Evolutionary conservation across 2,113 vertebrate genomes (phyloP), one percentile per base, ranked within the genome.

Genomic region (Mormoops blainvillei): DNA sequence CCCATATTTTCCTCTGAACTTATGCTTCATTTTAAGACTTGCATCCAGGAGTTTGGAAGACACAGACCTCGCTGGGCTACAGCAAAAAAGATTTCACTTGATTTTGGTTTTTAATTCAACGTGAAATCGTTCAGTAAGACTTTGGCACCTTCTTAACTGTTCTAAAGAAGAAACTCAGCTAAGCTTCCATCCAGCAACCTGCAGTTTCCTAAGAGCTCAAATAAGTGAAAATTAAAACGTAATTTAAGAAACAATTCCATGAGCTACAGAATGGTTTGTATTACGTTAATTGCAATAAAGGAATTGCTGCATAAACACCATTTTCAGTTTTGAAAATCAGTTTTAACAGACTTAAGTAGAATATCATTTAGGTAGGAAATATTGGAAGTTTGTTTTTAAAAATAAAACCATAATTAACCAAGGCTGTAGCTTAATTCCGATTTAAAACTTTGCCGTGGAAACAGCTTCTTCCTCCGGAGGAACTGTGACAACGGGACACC

Each of bases 21-120:
- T 95, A 84, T 43, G 33, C 94, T 96, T 89, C 94, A 76, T 96
- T 94, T 84, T 68, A 91, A 31, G 28, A 56, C 18, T 8, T 76
- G 91, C n/a, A 54, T 3, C 73, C 10, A 73, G 31, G 56, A 70
- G 77, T 95, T 91, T 18, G 0, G 16, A 36, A 78, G 16, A 28
- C 20, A 54, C 33, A 78, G 36, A 54, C 77, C 91, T 93, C n/a
- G n/a, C n/a, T n/a, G n/a, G n/a, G n/a, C n/a, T n/a, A n/a, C n/a
- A n/a, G n/a, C n/a, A n/a, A n/a, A n/a, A n/a, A n/a, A n/a, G n/a
- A n/a, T n/a, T 81, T 20, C 92, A 90, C 94, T 81, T 43, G 67
- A 19, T 88, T 86, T 56, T 83, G 38, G 41, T 84, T 95, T 88
- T 73, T 7, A 33, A 67, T 71, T 85, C 71, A 80, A 41, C 22